Evolutionary conservation across 2,113 vertebrate species (phyloP), one percentile per base, ranked within the genome.

Genomic region (Indicator maculatus): DNA sequence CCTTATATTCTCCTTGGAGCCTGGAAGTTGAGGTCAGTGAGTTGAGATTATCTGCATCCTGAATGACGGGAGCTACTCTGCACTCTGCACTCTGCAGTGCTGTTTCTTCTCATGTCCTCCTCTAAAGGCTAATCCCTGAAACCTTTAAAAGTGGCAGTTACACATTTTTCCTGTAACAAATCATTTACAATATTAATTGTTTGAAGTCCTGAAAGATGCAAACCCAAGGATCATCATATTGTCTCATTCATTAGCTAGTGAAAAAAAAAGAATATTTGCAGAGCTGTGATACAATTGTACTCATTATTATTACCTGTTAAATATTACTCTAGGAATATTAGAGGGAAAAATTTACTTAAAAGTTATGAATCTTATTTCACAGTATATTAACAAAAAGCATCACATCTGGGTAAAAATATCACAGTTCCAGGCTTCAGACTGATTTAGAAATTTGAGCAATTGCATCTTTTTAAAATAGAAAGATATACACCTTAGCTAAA

Each of bases 351-450:
- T 83, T 86, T 90, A 80, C 53, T 74, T 92, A 64, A 90, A 93
- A 33, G 53, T 87, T 93, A 83, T 65, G 27, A 95, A 90, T 89
- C 74, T 88, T 90, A 89, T 90, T 93, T 93, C 71, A 88, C 50
- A 89, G 53, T 67, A 7, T 89, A 77, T 83, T 85, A 75, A 85
- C 71, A 80, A 78, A 88, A 93, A 85, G 12, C 53, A 87, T 58
- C 28, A 7, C 36, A 67, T 60, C 16, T 86, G 31, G 27, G 5
- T 87, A 67, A 93, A 88, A 93, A 80, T 56, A 85, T 86, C 77
- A 72, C 16, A 88, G 90, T 90, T 31, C 65, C 58, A 63, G 73
- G 65, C 71, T 89, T 91, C 58, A 63, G 39, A 53, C 28, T 8
- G 0, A 24, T 69, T 86, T 59, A 71, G 38, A 90, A 87, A 83